Base-by-base conservation (phyloP, 2,797 vertebrate genomes). In the Epinephelus awoara region DNA sequence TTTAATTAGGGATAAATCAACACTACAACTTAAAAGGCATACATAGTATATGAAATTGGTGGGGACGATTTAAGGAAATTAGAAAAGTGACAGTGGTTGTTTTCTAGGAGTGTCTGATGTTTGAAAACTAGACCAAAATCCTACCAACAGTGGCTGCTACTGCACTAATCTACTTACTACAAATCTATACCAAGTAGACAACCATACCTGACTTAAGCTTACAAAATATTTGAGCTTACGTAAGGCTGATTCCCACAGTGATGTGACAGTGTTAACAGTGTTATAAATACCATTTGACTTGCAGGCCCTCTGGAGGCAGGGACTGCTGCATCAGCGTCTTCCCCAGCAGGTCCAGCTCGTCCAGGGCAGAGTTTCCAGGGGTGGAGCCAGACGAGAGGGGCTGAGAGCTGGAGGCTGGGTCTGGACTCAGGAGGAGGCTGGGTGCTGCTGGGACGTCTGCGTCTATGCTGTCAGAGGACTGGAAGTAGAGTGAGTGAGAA, bases 291-390 rank as follows among this genome's bases (percentile, higher is more conserved):
- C 98, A 99, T 96, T 97, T 97, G 92, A 99, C 96, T 94, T 99
- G 98, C 38, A 97, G 96, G 38, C 95, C 96, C 81, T 97, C 97
- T 2, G 98, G 97, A 72, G 98, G 98, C 87, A 99, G 93, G 0
- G 98, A 98, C 93, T 99, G 98, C 90, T 99, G 98, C 82, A 99
- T 89, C 67, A 99, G 94, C 0, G 97, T 96, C 93, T 99, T 99
- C 68, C 98, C 98, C 88, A 99, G 93, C 77, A 97, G 93, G 86
- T 99, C 98, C 83, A 99, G 93, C 90, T 98, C 98, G 4, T 98
- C 97, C 84, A 99, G 91, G 71, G 96, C 97, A 0, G 91, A 79
- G 92, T 89, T 68, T 56, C 84, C 13, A 21, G 85, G 77, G 47
- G 83, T 65, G 64, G 90, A 88, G 62, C 90, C 82, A 7, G 91